These are phyloP conservation scores for Sabatieria punctata DNA, from an alignment of 2,888 invertebrate genomes.

Conservation along the genomic window DNA sequence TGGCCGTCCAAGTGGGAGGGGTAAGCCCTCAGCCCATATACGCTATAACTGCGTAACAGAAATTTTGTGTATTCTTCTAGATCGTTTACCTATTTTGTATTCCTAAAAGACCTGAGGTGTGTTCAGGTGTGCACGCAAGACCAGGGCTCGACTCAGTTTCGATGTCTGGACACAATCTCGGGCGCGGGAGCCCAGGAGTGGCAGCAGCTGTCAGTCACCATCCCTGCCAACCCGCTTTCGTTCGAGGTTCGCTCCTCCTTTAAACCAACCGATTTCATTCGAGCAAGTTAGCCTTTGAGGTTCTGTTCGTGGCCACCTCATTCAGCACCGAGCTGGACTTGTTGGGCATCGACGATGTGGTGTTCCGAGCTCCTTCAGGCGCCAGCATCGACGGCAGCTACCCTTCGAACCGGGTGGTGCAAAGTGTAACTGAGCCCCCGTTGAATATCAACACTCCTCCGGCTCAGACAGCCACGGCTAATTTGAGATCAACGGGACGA, in stretches of 20 bases:
- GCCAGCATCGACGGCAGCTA: too few species aligned
- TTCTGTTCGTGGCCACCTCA: constrained; percentile 4
- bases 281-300: neutral
- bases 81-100: neutral
- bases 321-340: constrained; percentile 7
- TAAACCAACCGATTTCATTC: neutral
- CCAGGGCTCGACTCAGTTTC: neutral
- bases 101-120: neutral
- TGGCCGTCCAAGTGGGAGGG: neutral
- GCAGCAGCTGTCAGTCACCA: neutral
- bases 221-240: neutral
- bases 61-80: too few species aligned
- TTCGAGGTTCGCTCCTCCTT: neutral
- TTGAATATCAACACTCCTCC: neutral
- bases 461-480: neutral
- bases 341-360: constrained; percentile 9
- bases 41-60: too few species aligned
- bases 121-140: neutral
- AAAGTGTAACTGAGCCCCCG: too few species aligned
- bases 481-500: neutral
- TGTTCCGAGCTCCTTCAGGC: neutral
- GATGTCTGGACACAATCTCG: neutral
- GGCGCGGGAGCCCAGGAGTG: neutral
- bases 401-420: too few species aligned
- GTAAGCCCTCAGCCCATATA: neutral